phyloP scores from a whole-genome alignment of 2,888 invertebrate genomes.

The Poecilobothrus nobilitatus region DNA sequence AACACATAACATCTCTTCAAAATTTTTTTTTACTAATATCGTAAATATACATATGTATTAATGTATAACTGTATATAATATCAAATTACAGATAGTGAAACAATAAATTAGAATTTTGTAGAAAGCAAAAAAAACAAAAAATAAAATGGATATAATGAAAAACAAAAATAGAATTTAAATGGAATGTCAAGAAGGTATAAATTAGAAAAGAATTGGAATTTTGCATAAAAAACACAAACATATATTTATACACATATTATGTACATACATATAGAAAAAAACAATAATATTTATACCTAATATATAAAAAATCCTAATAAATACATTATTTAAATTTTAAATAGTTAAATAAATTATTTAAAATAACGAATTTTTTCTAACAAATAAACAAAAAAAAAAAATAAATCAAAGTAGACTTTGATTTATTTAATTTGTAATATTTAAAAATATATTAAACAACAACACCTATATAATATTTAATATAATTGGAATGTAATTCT shows the following conservation, averaged over 20 bases:
- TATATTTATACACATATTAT: too few relatives aligned
- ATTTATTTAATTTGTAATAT: too few relatives aligned
- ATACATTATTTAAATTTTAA: not conserved
- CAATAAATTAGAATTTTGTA: not conserved
- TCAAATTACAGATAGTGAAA: not conserved
- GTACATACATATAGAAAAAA: too few relatives aligned
- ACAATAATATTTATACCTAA: not conserved
- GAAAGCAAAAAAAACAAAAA: not conserved
- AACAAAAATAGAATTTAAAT: not conserved
- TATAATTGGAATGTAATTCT: too few relatives aligned
- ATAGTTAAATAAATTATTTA: not conserved
- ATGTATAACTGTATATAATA: not conserved
- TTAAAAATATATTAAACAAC: too few relatives aligned
- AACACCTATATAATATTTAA: too few relatives aligned
- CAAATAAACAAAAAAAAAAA: too few relatives aligned
- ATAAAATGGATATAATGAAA: too few relatives aligned
- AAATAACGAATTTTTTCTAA: not conserved
- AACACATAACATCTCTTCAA: too few relatives aligned
- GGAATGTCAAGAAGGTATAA: conserved; percentile 1
- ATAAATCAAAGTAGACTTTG: too few relatives aligned
- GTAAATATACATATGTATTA: too few relatives aligned
- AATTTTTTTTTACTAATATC: not conserved
- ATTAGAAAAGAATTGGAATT: conserved; percentile 6
- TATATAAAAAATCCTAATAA: not conserved
- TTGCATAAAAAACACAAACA: not conserved